Percentiles rank a stretch among this genome's conserved stretches.
Evolutionary conservation across 2,797 vertebrate genomes (phyloP).

Genomic region (Phataginus tricuspis): DNA sequence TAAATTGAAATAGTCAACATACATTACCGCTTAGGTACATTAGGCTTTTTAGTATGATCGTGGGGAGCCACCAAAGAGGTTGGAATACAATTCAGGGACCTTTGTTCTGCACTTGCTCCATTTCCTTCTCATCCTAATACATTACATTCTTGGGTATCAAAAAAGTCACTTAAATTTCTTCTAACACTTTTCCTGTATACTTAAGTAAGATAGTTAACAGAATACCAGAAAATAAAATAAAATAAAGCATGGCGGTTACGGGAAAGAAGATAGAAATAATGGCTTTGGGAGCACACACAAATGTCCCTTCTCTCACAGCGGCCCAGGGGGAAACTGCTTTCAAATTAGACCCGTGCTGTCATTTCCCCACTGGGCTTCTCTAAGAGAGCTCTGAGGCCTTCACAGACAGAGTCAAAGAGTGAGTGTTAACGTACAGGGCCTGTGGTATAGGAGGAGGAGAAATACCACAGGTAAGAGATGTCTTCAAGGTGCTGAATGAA

Average conservation of each 20-base stretch:
- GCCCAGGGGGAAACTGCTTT: not conserved
- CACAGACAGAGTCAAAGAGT: not conserved
- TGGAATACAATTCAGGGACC: not conserved
- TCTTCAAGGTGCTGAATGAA: not conserved
- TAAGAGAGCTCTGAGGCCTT: not conserved
- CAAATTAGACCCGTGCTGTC: not conserved
- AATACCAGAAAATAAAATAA: not conserved
- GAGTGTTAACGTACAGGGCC: too few species aligned
- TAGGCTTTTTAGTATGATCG: not conserved
- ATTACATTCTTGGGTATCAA: not conserved
- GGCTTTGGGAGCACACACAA: not conserved
- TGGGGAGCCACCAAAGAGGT: not conserved
- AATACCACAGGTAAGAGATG: not conserved
- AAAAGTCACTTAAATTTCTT: not conserved
- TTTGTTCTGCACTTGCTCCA: not conserved
- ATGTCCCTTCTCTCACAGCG: not conserved
- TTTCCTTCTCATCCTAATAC: not conserved
- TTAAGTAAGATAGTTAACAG: not conserved
- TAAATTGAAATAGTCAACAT: not conserved
- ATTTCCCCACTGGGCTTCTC: not conserved
- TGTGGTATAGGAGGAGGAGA: not conserved
- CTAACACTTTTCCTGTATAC: not conserved
- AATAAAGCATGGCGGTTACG: not conserved
- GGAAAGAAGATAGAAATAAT: not conserved
- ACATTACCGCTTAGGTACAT: not conserved